phyloP scores from a whole-genome alignment of 2,888 invertebrate genomes.

The Phaedon cochleariae region DNA sequence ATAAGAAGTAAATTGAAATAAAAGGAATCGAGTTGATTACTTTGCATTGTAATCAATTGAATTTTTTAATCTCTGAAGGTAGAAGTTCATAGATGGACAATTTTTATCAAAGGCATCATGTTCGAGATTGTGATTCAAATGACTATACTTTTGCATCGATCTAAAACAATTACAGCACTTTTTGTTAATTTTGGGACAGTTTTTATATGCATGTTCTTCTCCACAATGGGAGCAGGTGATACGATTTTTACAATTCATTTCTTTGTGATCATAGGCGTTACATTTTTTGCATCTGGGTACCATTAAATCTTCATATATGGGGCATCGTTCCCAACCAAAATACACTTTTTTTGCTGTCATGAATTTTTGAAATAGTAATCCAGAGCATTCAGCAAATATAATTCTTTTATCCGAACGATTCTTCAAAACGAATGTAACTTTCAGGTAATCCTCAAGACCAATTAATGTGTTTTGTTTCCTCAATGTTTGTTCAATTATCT shows the following conservation, averaged over 20 bases:
- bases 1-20: neutral
- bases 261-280: neutral
- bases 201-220: neutral
- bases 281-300: slow-evolving; percentile 1
- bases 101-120: neutral
- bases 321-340: neutral
- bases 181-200: neutral
- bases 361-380: neutral
- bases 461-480: too few relatives aligned
- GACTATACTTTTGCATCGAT: slow-evolving; percentile 34
- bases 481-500: too few relatives aligned
- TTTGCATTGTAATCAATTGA: slow-evolving; percentile 4
- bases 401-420: too few relatives aligned
- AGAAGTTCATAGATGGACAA: neutral
- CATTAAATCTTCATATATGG: too few relatives aligned
- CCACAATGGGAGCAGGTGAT: neutral
- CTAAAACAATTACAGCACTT: slow-evolving; percentile 20
- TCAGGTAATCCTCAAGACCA: too few relatives aligned
- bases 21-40: neutral
- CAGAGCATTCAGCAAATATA: too few relatives aligned
- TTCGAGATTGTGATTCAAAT: neutral
- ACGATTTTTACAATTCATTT: neutral
- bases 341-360: neutral
- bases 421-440: too few relatives aligned
- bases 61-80: slow-evolving; percentile 1